Percentiles rank a stretch among this genome's conserved stretches.
Conservation (phyloP, 2,888 invertebrate species). For the Schizaphis graminum region DNA sequence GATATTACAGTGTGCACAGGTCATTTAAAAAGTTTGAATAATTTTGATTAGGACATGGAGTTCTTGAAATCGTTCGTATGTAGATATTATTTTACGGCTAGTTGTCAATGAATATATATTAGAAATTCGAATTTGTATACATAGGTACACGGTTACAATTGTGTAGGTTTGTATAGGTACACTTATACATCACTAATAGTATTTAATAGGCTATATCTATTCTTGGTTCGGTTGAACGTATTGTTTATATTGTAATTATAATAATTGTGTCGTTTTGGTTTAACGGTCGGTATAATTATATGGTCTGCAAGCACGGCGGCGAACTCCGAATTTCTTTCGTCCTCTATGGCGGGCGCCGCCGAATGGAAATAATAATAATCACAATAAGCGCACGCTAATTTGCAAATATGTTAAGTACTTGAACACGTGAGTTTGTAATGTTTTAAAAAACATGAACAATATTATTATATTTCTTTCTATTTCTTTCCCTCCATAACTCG, state of each 20-base stretch:
- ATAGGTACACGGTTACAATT: neutral
- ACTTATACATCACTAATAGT: neutral
- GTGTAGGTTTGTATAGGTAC: neutral
- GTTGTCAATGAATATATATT: neutral
- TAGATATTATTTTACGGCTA: neutral
- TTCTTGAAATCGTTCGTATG: neutral
- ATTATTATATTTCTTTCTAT: slow-evolving; percentile 37
- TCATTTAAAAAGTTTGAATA: neutral
- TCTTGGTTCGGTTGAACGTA: neutral
- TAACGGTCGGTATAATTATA: slow-evolving; percentile 39
- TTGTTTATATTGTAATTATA: slow-evolving; percentile 37
- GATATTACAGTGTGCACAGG: neutral
- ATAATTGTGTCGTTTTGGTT: slow-evolving; percentile 41
- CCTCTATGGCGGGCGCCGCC: neutral
- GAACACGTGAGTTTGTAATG: neutral
- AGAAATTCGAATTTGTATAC: neutral
- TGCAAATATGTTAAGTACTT: neutral
- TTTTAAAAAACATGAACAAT: slow-evolving; percentile 30
- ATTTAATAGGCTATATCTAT: neutral
- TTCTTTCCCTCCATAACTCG: slow-evolving; percentile 24
- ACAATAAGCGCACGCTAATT: neutral
- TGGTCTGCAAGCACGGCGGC: neutral
- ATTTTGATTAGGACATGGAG: neutral
- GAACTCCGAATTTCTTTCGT: slow-evolving; percentile 23
- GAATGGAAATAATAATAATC: slow-evolving; percentile 24